phyloP scores from a whole-genome alignment of 2,113 vertebrate species.

The Alosa alosa region DNA sequence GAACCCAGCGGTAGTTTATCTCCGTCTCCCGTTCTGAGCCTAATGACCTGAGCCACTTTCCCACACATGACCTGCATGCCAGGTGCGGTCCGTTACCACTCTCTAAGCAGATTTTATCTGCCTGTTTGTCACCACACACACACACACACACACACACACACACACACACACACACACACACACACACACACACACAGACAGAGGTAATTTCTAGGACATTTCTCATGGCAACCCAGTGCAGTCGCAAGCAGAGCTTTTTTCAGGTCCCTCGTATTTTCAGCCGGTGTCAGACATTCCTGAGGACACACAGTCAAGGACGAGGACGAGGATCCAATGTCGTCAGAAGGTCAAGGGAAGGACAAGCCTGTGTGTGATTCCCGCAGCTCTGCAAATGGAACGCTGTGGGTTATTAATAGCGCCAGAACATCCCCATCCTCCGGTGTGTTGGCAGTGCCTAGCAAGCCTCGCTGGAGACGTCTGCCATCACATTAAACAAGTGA shows the following conservation, averaged over 20 bases:
- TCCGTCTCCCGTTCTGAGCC: neutral
- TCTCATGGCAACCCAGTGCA: neutral
- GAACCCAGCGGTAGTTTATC: neutral
- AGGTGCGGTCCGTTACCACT: neutral
- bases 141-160: neutral
- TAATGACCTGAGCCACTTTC: neutral
- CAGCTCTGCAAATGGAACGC: neutral
- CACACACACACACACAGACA: neutral
- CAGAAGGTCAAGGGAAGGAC: neutral
- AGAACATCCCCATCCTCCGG: neutral
- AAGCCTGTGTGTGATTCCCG: neutral
- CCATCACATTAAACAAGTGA: conserved; percentile 4
- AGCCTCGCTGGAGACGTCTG: conserved; percentile 4
- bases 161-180: neutral
- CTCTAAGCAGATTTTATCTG: conserved; percentile 29
- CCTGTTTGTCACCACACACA: neutral
- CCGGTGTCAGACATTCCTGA: neutral
- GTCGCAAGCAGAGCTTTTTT: neutral
- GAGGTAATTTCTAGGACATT: neutral
- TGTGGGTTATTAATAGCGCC: neutral
- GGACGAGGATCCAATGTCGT: neutral
- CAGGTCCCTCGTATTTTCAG: neutral
- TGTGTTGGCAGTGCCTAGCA: neutral
- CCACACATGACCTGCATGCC: neutral
- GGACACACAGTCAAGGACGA: neutral